Evolutionary conservation across 2,113 vertebrate species (phyloP).

Genomic region (Atractosteus spatula): DNA sequence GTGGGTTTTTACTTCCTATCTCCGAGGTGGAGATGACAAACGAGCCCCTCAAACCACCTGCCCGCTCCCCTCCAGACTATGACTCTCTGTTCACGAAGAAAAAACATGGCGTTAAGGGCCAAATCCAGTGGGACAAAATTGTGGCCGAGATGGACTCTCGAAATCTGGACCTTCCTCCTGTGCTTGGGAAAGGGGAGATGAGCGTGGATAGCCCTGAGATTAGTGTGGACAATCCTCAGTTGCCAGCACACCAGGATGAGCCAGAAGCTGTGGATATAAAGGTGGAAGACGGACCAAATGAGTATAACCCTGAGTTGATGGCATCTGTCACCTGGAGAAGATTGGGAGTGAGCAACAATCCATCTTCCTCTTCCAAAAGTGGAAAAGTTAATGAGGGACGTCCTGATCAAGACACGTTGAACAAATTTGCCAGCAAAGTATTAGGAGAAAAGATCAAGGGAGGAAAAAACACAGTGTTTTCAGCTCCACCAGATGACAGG

Average conservation of each 20-base stretch:
- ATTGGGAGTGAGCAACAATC: slow-evolving; percentile 12
- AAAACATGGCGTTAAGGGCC: slow-evolving; percentile 63
- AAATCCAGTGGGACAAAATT: slow-evolving; percentile 63
- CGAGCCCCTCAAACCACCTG: slow-evolving; percentile 28
- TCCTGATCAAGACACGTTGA: slow-evolving; percentile 22
- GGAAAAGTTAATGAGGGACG: slow-evolving; percentile 23
- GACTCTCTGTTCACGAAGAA: slow-evolving; percentile 57
- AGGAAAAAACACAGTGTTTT: background rate
- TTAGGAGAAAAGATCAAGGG: slow-evolving; percentile 6
- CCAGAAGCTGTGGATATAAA: slow-evolving; percentile 28
- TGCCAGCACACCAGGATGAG: background rate
- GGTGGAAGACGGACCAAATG: slow-evolving; percentile 10
- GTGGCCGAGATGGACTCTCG: slow-evolving; percentile 65
- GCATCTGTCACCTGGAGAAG: slow-evolving; percentile 38
- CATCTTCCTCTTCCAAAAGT: slow-evolving; percentile 45
- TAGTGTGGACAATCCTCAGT: slow-evolving; percentile 4
- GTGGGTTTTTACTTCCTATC: slow-evolving; percentile 16
- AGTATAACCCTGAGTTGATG: background rate
- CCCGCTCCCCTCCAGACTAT: slow-evolving; percentile 68
- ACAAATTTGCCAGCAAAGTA: slow-evolving; percentile 11
- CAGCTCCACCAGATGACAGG: slow-evolving; percentile 10
- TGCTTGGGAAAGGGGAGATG: slow-evolving; percentile 48
- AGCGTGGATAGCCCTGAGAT: slow-evolving; percentile 56
- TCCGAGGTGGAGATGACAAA: slow-evolving; percentile 35
- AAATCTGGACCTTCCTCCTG: slow-evolving; percentile 26